Conservation (phyloP, 1,140 invertebrate genomes). For the Streblospio benedicti region DNA sequence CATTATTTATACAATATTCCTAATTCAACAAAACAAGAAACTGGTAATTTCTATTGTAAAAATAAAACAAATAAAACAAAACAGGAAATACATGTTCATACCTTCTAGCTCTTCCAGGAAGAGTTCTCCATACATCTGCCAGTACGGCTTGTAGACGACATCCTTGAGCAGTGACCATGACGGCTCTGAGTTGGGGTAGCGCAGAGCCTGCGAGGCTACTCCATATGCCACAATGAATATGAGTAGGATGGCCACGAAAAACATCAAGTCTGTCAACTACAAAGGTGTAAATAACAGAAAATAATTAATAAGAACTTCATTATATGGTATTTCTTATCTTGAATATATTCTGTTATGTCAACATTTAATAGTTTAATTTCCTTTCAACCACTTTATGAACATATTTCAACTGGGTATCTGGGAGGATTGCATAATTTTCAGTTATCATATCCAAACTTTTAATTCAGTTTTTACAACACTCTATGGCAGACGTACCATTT, state of each 20-base stretch:
- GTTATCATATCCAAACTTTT: not conserved
- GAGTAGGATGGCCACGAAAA: constrained; percentile 48
- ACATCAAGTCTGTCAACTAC: constrained; percentile 47
- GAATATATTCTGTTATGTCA: no score
- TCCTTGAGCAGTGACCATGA: constrained; percentile 33
- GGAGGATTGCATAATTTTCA: not conserved
- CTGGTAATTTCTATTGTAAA: no score
- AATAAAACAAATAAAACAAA: no score
- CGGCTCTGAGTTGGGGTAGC: constrained; percentile 41
- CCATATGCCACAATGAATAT: constrained; percentile 50
- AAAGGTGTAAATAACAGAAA: constrained; percentile 10
- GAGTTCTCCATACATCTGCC: constrained; percentile 49
- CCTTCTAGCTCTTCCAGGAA: constrained; percentile 45
- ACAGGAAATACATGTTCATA: no score
- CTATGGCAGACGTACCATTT: constrained; percentile 40
- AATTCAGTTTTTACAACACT: not conserved
- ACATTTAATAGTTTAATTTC: not conserved
- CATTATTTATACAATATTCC: no score
- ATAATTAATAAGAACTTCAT: not conserved
- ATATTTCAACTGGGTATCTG: constrained; percentile 3
- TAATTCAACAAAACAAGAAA: no score
- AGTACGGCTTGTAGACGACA: constrained; percentile 46
- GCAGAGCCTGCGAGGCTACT: constrained; percentile 45
- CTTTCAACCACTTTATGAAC: no score
- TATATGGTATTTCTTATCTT: not conserved